Conservation (phyloP, 2,888 invertebrate species). For the Drosophila dives region DNA sequence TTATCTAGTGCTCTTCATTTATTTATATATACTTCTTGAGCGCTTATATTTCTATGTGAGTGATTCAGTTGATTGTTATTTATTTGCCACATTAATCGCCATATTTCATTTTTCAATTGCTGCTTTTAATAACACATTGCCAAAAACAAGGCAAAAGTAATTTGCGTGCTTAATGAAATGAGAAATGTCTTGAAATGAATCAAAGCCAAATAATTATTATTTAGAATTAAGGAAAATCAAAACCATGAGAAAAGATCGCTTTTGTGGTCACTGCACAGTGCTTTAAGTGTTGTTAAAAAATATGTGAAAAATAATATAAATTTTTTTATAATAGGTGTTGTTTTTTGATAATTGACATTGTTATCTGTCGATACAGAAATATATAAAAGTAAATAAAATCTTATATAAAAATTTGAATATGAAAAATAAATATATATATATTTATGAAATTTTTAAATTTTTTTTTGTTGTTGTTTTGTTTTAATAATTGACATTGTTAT, state of each 20-base stretch:
- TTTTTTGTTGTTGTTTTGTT: background rate
- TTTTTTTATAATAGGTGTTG: background rate
- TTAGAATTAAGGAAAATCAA: slow-evolving; percentile 19
- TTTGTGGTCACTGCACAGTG: slow-evolving; percentile 37
- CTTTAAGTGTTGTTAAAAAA: background rate
- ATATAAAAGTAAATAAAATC: background rate
- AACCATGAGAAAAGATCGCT: slow-evolving; percentile 13
- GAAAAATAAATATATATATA: background rate
- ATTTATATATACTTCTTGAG: slow-evolving; percentile 37
- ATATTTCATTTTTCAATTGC: background rate
- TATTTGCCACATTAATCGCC: background rate
- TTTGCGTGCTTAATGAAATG: slow-evolving; percentile 58
- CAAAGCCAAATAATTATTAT: slow-evolving; percentile 23
- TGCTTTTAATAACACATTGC: slow-evolving; percentile 15
- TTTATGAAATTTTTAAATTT: background rate
- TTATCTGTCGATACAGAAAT: too few species aligned
- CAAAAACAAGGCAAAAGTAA: slow-evolving; percentile 25
- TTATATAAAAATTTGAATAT: rapidly evolving
- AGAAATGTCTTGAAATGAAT: slow-evolving; percentile 60
- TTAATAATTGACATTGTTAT: too few species aligned
- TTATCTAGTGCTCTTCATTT: slow-evolving; percentile 33
- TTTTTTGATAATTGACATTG: background rate
- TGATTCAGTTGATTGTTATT: slow-evolving; percentile 8
- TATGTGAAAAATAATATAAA: background rate
- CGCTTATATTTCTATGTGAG: slow-evolving; percentile 42